Percentiles rank a stretch among this genome's conserved stretches.
Conservation (phyloP, 2,113 vertebrate species). For the Lepisosteus osseus region DNA sequence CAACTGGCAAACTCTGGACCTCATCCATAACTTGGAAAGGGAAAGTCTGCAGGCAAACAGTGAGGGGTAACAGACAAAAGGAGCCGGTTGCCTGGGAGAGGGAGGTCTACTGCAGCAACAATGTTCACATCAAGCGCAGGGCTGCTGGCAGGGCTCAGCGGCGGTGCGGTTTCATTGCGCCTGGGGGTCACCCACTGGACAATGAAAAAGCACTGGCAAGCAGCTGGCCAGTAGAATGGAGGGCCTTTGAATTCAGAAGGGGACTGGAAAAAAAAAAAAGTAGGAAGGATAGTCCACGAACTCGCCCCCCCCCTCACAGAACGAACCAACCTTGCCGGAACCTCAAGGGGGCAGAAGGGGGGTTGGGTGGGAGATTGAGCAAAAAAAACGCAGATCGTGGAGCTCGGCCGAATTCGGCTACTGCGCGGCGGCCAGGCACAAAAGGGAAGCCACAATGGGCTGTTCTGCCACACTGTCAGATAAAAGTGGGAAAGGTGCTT, state of each 20-base stretch:
- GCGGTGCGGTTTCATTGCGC: constrained; percentile 52
- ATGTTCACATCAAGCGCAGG: constrained; percentile 81
- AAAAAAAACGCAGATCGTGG: constrained; percentile 46
- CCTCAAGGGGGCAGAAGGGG: constrained; percentile 26
- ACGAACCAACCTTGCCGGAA: background rate
- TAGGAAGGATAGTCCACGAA: constrained; percentile 10
- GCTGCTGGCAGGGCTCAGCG: constrained; percentile 65
- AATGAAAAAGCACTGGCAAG: constrained; percentile 53
- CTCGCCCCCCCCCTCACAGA: constrained; percentile 4
- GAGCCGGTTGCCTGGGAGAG: constrained; percentile 84
- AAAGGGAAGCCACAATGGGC: constrained; percentile 39
- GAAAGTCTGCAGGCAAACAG: constrained; percentile 79
- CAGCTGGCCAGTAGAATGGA: constrained; percentile 44
- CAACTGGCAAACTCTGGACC: constrained; percentile 33
- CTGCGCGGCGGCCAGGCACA: constrained; percentile 47
- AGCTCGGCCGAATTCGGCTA: constrained; percentile 50
- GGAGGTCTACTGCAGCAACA: constrained; percentile 69
- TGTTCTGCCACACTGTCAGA: constrained; percentile 17
- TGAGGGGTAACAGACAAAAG: constrained; percentile 80
- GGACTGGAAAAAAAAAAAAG: background rate
- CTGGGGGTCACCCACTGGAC: constrained; percentile 45
- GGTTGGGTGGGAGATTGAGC: constrained; percentile 40
- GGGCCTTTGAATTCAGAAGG: constrained; percentile 27
- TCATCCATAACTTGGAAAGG: constrained; percentile 62
- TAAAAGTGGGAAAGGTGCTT: constrained; percentile 48